Evolutionary conservation across 2,797 vertebrate genomes (phyloP), one percentile per base, ranked within the genome.

Genomic region (Ptychobarbus kaznakovi): DNA sequence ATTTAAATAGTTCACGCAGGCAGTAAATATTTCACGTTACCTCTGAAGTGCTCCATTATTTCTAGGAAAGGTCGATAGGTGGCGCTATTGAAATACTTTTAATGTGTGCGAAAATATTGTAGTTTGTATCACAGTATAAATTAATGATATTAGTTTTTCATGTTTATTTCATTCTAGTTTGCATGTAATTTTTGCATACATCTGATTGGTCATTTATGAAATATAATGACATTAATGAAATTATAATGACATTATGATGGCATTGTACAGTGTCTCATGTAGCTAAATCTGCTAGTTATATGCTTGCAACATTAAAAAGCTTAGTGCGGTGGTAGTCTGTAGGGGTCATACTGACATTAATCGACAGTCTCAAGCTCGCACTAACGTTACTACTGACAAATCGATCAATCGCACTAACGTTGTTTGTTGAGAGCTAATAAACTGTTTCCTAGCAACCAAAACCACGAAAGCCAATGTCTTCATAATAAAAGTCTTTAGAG

Each of bases 401-500:
- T 25, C 13, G 3, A 20, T 42, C 11, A 38, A n/a, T 56, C 10
- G 4, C 11, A 58, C 2, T 18, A 32, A 32, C 32, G 32, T 32
- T 32, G n/a, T n/a, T 40, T 40, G 32, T 7, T 63, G 15, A 12
- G 51, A 32, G 6, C 2, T 65, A 28, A 38, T 15, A 56, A 15
- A 16, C 28, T 10, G 81, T 79, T 35, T 61, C 83, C 18, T 70
- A 79, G 83, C 83, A 78, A 84, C 75, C 75, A 46, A 61, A 32
- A 15, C 20, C 16, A 51, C 1, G 1, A 61, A 61, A 28, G 15
- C 58, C 2, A 6, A 1, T 49, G 10, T 40, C 49, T 77, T 70
- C 83, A 78, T 61, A 78, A 84, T 84, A 78, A 78, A 70, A 58
- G 75, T 58, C n/a, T 1, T 40, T 0, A 11, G 0, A 53, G 32